phyloP scores from a whole-genome alignment of 2,113 vertebrate species.

The Siniperca knerii region DNA sequence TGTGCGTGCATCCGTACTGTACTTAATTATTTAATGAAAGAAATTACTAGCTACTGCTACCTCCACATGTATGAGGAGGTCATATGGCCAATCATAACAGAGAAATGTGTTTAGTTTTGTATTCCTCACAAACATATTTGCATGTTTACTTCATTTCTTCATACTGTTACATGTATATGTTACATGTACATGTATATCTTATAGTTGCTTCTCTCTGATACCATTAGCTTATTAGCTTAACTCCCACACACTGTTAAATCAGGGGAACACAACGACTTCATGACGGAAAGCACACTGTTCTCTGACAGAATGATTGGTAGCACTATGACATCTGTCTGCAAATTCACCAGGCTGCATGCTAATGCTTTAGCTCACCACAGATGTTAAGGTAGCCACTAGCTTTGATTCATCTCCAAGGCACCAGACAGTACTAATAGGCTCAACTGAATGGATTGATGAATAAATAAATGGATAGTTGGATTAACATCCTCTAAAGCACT shows the following conservation, averaged over 20 bases:
- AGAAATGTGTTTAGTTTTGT: background rate
- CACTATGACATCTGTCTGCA: background rate
- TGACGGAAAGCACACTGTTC: background rate
- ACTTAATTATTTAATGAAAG: no score
- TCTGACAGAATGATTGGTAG: background rate
- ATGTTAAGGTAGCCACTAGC: background rate
- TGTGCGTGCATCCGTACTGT: no score
- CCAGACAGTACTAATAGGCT: background rate
- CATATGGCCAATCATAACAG: no score
- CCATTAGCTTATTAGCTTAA: background rate
- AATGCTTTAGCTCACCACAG: background rate
- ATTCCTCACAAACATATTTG: no score
- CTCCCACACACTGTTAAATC: background rate
- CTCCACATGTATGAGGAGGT: no score
- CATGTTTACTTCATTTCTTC: background rate
- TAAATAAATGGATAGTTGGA: background rate
- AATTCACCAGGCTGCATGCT: background rate
- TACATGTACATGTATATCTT: background rate
- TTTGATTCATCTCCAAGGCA: background rate
- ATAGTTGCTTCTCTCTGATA: background rate
- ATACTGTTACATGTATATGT: background rate
- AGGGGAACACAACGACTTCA: background rate
- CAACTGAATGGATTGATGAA: slow-evolving; percentile 13
- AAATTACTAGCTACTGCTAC: no score
- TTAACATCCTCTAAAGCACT: background rate